These are phyloP conservation scores for Electrona antarctica DNA, from an alignment of 2,113 vertebrate species.

Conservation along the genomic window DNA sequence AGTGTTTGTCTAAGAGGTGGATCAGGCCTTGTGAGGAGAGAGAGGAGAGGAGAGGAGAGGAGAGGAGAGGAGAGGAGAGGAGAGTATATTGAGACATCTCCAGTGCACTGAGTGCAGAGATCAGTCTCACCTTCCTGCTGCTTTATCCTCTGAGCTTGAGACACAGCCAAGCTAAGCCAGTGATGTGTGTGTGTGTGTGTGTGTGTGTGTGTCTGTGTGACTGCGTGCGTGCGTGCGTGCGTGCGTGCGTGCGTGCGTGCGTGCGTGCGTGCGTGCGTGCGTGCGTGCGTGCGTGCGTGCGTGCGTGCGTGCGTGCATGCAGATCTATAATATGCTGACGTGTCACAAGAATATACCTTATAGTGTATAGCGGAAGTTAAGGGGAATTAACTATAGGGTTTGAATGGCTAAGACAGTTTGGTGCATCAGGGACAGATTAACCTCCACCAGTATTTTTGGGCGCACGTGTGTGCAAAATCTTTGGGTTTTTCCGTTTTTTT, in stretches of 20 bases:
- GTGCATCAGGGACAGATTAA: too few relatives aligned
- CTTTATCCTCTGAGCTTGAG: constrained; percentile 19
- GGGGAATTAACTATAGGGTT: too few relatives aligned
- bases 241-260: constrained; percentile 24
- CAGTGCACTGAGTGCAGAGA: constrained; percentile 44
- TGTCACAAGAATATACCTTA: neutral
- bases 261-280: constrained; percentile 8
- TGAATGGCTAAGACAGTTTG: too few relatives aligned
- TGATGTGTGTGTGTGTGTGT: neutral
- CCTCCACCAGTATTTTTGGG: too few relatives aligned
- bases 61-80: constrained; percentile 30
- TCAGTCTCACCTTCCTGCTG: constrained; percentile 55
- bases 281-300: constrained; percentile 7
- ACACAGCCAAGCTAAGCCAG: constrained; percentile 33
- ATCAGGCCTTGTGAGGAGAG: constrained; percentile 10
- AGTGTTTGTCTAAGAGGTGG: constrained; percentile 26
- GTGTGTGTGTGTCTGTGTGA: neutral
- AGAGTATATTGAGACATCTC: constrained; percentile 52
- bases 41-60: neutral
- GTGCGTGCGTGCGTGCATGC: constrained; percentile 13
- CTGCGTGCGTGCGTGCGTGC: neutral
- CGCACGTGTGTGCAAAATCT: too few relatives aligned
- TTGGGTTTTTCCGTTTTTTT: too few relatives aligned
- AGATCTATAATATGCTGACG: neutral
- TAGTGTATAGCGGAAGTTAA: too few relatives aligned